phyloP scores from a whole-genome alignment of 2,113 vertebrate genomes.

The Caloenas nicobarica region DNA sequence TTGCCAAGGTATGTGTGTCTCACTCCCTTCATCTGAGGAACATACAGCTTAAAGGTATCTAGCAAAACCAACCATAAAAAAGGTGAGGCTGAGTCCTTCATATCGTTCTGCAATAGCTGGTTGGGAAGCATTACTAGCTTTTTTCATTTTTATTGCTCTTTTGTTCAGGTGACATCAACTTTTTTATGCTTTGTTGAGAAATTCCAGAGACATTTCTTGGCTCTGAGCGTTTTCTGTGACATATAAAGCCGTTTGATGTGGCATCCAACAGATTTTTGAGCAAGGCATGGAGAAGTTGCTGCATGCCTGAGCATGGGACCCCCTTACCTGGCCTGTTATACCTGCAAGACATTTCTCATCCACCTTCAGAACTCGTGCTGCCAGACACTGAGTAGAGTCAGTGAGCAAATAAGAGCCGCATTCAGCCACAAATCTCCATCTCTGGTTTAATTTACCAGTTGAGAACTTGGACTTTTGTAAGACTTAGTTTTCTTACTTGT shows the following conservation, averaged over 20 bases:
- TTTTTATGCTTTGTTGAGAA: not conserved
- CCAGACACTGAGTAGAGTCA: not conserved
- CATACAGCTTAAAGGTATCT: not conserved
- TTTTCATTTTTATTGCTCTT: not conserved
- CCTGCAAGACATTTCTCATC: not conserved
- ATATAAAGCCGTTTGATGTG: not conserved
- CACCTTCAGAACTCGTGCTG: not conserved
- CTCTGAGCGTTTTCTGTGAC: not conserved
- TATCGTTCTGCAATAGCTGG: not conserved
- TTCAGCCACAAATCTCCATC: not conserved
- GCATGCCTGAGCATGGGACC: not conserved
- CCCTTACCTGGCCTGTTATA: not conserved
- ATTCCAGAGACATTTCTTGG: not conserved
- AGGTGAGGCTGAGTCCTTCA: not conserved
- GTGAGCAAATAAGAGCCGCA: not conserved
- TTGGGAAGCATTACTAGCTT: not conserved
- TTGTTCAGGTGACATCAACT: not conserved
- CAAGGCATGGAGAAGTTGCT: not conserved
- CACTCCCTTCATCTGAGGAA: not conserved
- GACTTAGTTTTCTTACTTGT: not conserved
- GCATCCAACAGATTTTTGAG: not conserved
- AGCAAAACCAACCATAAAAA: not conserved
- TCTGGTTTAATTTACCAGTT: not conserved
- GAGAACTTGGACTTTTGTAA: not conserved
- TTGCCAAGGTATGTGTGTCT: rapidly evolving